Percentiles rank a stretch among this genome's conserved stretches.
Evolutionary conservation across 1,140 invertebrate species (phyloP).

Genomic region (Platyscapa corneri): DNA sequence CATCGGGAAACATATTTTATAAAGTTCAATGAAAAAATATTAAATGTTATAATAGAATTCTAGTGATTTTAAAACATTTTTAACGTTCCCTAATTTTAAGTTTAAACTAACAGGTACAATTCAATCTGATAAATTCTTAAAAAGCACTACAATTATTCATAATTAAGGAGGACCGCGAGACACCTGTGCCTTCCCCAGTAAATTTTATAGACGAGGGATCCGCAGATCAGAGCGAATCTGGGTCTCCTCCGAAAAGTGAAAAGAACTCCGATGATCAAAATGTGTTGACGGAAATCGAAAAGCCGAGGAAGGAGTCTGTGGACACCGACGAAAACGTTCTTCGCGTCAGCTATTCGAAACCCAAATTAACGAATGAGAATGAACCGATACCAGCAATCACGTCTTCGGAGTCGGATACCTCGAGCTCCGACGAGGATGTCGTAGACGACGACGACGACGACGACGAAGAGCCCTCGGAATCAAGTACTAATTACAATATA

Average conservation of each 20-base stretch:
- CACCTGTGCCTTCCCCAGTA: constrained; percentile 62
- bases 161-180: constrained; percentile 74
- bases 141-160: constrained; percentile 2
- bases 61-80: too few relatives aligned
- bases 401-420: constrained; percentile 67
- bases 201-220: constrained; percentile 58
- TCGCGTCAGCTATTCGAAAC: constrained; percentile 10
- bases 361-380: constrained; percentile 14
- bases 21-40: too few relatives aligned
- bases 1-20: too few relatives aligned
- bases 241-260: background rate
- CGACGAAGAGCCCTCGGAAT: constrained; percentile 63
- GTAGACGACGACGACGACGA: constrained; percentile 40
- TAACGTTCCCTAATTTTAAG: background rate
- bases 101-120: too few relatives aligned
- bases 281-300: constrained; percentile 39
- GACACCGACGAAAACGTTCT: background rate
- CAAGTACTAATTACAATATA: constrained; percentile 68
- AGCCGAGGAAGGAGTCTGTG: constrained; percentile 13
- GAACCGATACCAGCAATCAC: constrained; percentile 62
- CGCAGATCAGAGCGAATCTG: background rate
- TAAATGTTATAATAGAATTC: too few relatives aligned
- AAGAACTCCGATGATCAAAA: constrained; percentile 34
- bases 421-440: constrained; percentile 55
- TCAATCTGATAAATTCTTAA: background rate